These are phyloP conservation scores for Cephus rjabovi DNA, from an alignment of 2,888 invertebrate genomes.

Conservation along the genomic window DNA sequence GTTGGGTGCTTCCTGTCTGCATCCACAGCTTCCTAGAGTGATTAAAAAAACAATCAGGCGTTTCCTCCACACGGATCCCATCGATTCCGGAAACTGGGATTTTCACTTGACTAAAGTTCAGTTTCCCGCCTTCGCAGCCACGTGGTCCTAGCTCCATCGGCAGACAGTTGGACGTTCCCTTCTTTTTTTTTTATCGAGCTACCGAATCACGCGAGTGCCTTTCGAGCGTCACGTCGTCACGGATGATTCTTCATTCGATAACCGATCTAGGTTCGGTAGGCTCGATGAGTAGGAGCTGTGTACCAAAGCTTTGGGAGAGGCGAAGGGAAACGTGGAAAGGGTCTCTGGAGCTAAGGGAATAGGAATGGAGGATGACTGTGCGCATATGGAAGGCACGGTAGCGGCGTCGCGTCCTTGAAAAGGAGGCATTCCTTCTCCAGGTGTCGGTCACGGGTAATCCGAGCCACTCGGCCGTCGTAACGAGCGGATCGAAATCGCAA, in stretches of 20 bases:
- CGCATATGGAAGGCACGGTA: conserved; percentile 34
- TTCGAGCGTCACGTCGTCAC: neutral
- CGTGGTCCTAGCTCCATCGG: neutral
- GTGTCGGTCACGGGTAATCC: conserved; percentile 63
- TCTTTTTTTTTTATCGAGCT: neutral
- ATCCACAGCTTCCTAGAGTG: neutral
- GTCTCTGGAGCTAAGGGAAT: neutral
- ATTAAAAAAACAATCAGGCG: neutral
- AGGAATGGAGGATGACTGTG: conserved; percentile 49
- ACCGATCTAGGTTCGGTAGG: neutral
- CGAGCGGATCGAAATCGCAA: conserved; percentile 59
- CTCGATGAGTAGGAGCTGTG: neutral
- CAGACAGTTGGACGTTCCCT: neutral
- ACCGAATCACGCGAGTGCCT: neutral
- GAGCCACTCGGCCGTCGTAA: conserved; percentile 52
- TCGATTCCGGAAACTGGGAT: neutral
- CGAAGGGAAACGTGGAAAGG: conserved; percentile 2
- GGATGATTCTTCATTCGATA: neutral
- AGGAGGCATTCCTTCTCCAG: conserved; percentile 48
- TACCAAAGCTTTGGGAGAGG: neutral
- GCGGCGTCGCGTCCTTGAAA: conserved; percentile 49
- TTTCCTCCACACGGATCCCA: neutral
- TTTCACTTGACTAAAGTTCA: neutral
- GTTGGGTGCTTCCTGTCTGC: neutral
- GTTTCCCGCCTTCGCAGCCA: neutral